phyloP scores from a whole-genome alignment of 1,140 invertebrate species.

The Formica exsecta region DNA sequence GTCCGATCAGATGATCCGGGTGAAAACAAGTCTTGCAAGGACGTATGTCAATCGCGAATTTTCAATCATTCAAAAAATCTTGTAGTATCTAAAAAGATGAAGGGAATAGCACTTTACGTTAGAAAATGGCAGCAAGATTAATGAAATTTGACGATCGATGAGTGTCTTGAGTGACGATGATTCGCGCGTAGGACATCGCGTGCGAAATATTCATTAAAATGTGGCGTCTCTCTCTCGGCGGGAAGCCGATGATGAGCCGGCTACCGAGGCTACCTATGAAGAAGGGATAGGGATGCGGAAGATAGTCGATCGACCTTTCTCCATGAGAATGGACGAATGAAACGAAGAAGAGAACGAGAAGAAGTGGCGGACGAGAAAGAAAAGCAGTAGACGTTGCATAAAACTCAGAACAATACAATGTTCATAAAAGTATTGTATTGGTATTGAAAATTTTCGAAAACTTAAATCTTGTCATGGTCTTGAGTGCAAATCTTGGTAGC shows the following conservation, averaged over 20 bases:
- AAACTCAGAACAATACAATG: too few relatives aligned
- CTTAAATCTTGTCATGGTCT: too few relatives aligned
- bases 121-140: not conserved
- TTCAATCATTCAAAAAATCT: not conserved
- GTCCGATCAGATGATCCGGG: conserved; percentile 1
- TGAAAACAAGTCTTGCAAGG: conserved; percentile 18
- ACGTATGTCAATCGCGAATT: not conserved
- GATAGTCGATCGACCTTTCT: conserved; percentile 37
- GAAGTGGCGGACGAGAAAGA: not conserved
- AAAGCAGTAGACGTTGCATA: too few relatives aligned
- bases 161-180: conserved; percentile 1
- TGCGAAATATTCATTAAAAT: conserved; percentile 77
- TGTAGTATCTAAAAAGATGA: not conserved
- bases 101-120: not conserved
- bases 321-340: not conserved
- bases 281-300: conserved; percentile 8
- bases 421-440: too few relatives aligned
- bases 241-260: conserved; percentile 57
- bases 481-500: too few relatives aligned
- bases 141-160: not conserved
- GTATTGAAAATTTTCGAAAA: too few relatives aligned
- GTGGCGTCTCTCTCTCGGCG: conserved; percentile 56
- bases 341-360: conserved; percentile 16
- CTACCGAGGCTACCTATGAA: conserved; percentile 55
- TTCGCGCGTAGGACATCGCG: conserved; percentile 63